Percentiles rank a stretch among this genome's conserved stretches.
Conservation (phyloP, 1,140 invertebrate species). For the Drosophila takahashii region DNA sequence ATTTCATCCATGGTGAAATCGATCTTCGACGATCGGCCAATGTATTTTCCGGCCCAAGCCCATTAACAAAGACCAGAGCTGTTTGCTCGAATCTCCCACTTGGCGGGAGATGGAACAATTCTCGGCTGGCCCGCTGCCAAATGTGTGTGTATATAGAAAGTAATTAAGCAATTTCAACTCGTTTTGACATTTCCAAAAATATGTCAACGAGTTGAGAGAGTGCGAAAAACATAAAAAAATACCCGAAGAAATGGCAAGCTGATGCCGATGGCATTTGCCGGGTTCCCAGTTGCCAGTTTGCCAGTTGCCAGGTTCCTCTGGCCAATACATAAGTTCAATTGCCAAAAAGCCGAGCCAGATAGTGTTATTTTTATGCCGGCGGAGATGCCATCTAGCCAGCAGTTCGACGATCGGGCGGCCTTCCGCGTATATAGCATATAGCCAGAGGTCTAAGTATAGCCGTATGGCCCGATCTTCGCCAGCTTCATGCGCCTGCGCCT, state of each 20-base stretch:
- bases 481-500: conserved; percentile 63
- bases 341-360: conserved; percentile 66
- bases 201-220: conserved; percentile 69
- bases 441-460: conserved; percentile 72
- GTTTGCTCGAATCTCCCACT: conserved; percentile 23
- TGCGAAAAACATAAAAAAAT: conserved; percentile 52
- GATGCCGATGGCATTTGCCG: conserved; percentile 66
- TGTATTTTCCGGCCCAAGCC: conserved; percentile 9
- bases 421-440: conserved; percentile 59
- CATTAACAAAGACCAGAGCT: conserved; percentile 42
- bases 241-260: conserved; percentile 60
- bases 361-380: conserved; percentile 70
- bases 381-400: conserved; percentile 53
- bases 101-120: conserved; percentile 15
- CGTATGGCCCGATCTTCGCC: conserved; percentile 18
- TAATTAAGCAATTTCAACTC: conserved; percentile 76
- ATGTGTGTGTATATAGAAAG: conserved; percentile 55
- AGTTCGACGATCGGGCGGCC: conserved; percentile 75
- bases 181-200: conserved; percentile 82
- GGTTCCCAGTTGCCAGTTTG: conserved; percentile 50
- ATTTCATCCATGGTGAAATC: conserved; percentile 44
- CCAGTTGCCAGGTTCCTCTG: conserved; percentile 41
- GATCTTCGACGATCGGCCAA: conserved; percentile 41
- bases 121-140: conserved; percentile 57
- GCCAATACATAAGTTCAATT: conserved; percentile 39